Evolutionary conservation across 2,113 vertebrate genomes (phyloP), one percentile per base, ranked within the genome.

Genomic region (Rhinolophus ferrumequinum): DNA sequence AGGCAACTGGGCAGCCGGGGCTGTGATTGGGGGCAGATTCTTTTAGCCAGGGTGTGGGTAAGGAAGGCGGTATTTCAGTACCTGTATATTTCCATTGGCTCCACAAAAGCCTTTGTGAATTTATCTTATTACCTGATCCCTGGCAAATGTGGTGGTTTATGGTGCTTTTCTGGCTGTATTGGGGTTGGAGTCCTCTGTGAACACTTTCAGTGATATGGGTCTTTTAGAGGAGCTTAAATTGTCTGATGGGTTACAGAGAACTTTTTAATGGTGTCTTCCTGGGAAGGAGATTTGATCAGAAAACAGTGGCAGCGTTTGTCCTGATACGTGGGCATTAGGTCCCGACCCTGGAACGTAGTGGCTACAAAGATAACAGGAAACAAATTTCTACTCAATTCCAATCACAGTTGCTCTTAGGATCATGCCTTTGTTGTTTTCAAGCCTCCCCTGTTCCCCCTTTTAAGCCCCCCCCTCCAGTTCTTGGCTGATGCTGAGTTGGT

Each of bases 201-300:
- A 75, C 64, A 83, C 2, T 2, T 56, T 62, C 30, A 18, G 76
- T 2, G 24, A 52, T 22, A 22, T 44, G 58, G 58, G 18, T 79
- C 58, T 91, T 91, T 76, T 21, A 92, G 79, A 88, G 58, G 58
- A 16, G 44, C 44, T 81, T 66, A 60, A 8, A 79, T 52, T 75
- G 38, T 52, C 64, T 60, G 44, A 50, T 28, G 38, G 56, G 75
- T 82, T 69, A 81, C 66, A 58, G 92, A 84, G 47, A 84, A 87
- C 30, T 80, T 94, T 88, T 56, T 26, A 93, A 64, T 33, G 14
- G 28, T 92, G 14, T 96, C 54, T 77, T 83, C 50, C 69, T 15
- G 85, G 80, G 50, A 94, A 89, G 50, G 90, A 96, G 87, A 95
- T 93, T 92, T 50, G 54, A 93, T 88, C 82, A 93, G 86, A 89